Evolutionary conservation across 1,140 invertebrate genomes (phyloP), one percentile per base, ranked within the genome.

Genomic region (Musca vetustissima): DNA sequence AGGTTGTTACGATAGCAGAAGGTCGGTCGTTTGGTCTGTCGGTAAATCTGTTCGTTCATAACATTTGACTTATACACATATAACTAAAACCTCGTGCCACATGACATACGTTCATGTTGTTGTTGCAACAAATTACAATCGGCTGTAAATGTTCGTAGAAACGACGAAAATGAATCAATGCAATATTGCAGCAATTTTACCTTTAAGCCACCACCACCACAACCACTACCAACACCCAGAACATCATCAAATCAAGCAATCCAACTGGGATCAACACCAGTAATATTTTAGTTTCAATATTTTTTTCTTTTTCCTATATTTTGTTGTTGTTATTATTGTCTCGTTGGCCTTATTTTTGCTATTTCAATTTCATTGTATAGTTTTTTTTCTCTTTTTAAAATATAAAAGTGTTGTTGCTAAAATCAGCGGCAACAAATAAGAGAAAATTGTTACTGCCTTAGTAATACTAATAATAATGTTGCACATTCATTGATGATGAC

Each of bases 381-480:
- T 7, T 43, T 43, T 43, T 43, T 0, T 32, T 9, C 9, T 59
- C 8, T 59, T 59, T 59, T 59, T n/a, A n/a, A n/a, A 43, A 43
- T 59, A 25, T 28, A 59, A 59, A 28, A 28, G 24, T 59, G 24
- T 61, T 61, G 17, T 7, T 61, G 28, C 28, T 17, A 43, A 43
- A 43, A 43, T 11, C 36, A 43, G 13, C 6, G 13, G 13, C 36
- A 43, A 57, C 53, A 57, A 43, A n/a, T n/a, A n/a, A n/a, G n/a
- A n/a, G n/a, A n/a, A 43, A 57, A 57, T 19, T 61, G 57, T 61
- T 43, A 61, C 28, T 43, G 57, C 57, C 57, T 61, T 43, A 61
- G 57, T 61, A 61, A 61, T 61, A n/a, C 15, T 32, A 61, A 36
- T 61, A 19, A 43, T 36, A 14, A 21, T n/a, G 36, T 28, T 4